phyloP scores from a whole-genome alignment of 2,113 vertebrate genomes.

The Anthoscopus minutus region DNA sequence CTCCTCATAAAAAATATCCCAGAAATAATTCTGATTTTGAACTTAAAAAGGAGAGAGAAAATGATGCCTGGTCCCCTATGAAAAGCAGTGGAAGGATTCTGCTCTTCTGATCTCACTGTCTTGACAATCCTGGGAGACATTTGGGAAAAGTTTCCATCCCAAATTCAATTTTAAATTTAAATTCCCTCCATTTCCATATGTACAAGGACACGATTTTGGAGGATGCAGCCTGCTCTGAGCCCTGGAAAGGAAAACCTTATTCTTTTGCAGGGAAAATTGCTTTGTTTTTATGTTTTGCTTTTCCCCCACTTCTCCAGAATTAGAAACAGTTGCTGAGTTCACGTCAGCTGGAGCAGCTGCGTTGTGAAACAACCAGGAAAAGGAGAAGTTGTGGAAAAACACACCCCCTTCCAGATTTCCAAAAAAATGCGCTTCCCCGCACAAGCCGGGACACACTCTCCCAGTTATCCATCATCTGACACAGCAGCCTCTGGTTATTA shows the following conservation, averaged over 20 bases:
- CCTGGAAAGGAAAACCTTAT: background rate
- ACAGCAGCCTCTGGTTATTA: background rate
- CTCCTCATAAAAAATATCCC: background rate
- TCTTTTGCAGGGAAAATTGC: too few species aligned
- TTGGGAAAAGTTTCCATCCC: background rate
- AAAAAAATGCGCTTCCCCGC: background rate
- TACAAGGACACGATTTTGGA: background rate
- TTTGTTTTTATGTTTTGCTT: background rate
- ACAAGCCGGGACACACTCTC: background rate
- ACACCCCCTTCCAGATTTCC: background rate
- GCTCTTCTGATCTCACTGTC: background rate
- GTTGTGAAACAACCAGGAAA: background rate
- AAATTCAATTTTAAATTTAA: constrained; percentile 17
- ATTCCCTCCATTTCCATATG: background rate
- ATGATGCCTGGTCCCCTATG: background rate
- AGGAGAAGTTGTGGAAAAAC: background rate
- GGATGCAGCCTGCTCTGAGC: background rate
- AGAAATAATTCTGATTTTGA: background rate
- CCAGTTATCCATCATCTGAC: background rate
- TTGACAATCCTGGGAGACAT: background rate
- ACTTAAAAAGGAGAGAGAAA: background rate
- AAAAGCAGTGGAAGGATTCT: background rate
- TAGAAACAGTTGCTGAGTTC: background rate
- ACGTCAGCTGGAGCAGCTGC: background rate
- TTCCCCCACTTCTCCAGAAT: background rate